A percentile compares a stretch with the other conserved stretches of the same genome.
Evolutionary conservation across 2,797 vertebrate genomes (phyloP).

Genomic region (Xenopus petersii): DNA sequence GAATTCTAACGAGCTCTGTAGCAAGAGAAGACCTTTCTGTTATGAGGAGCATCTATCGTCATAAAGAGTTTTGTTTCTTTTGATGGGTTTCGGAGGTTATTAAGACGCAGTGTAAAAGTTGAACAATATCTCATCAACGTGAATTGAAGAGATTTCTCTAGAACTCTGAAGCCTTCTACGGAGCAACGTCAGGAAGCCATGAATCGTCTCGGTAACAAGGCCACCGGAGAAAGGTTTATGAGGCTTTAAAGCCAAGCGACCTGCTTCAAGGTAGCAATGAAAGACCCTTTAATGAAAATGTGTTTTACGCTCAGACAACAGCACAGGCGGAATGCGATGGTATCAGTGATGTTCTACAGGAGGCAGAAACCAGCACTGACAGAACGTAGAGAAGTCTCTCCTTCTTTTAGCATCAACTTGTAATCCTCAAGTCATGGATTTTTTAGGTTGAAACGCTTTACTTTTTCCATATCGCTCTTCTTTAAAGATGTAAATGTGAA

Average conservation of each 20-base stretch:
- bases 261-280: slow-evolving; percentile 45
- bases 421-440: background rate
- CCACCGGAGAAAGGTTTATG: slow-evolving; percentile 35
- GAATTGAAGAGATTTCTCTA: slow-evolving; percentile 9
- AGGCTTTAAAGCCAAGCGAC: slow-evolving; percentile 45
- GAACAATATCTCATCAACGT: slow-evolving; percentile 32
- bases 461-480: background rate
- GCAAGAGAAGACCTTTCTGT: no score
- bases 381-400: background rate
- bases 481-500: slow-evolving; percentile 1
- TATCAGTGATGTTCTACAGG: slow-evolving; percentile 10
- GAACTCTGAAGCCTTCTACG: slow-evolving; percentile 1
- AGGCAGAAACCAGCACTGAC: background rate
- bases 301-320: slow-evolving; percentile 41
- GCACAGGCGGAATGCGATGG: slow-evolving; percentile 15
- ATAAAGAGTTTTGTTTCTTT: no score
- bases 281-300: slow-evolving; percentile 48
- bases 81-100: slow-evolving; percentile 4
- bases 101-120: slow-evolving; percentile 35
- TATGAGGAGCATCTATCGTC: no score
- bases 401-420: background rate
- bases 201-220: slow-evolving; percentile 45
- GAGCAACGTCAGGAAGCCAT: slow-evolving; percentile 19
- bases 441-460: background rate
- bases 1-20: no score